These are phyloP conservation scores for Paramuricea clavata DNA, from an alignment of 92 coral and sea anemone genomes.

Conservation along the genomic window DNA sequence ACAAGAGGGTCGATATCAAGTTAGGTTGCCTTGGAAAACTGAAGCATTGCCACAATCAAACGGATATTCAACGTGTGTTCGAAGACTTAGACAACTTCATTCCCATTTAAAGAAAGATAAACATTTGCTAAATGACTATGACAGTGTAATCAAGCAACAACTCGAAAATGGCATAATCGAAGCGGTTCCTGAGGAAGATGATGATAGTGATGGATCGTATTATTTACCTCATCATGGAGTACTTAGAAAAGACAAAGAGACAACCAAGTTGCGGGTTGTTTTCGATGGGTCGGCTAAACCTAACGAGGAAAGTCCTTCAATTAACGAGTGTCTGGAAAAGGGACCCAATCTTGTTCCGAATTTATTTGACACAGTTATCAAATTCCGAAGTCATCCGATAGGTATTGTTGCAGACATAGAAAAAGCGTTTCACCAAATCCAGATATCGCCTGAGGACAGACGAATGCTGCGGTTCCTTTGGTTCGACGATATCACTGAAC, in stretches of 20 bases:
- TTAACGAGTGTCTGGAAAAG: slow-evolving; percentile 4
- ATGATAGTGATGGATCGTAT: neutral
- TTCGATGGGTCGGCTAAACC: slow-evolving; percentile 18
- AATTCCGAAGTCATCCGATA: neutral
- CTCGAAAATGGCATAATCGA: neutral
- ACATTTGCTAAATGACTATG: neutral
- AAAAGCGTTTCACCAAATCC: slow-evolving; percentile 5
- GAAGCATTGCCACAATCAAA: neutral
- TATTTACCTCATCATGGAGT: slow-evolving; percentile 5
- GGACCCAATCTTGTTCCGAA: neutral
- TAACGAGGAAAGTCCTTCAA: neutral
- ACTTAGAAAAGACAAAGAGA: slow-evolving; percentile 3
- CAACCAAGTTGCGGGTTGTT: neutral
- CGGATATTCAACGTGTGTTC: neutral
- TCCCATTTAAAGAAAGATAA: slow-evolving; percentile 5
- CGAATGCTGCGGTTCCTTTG: neutral
- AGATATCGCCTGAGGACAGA: neutral
- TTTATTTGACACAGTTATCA: neutral
- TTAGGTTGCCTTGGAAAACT: slow-evolving; percentile 8
- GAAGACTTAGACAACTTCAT: neutral
- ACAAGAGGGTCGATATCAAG: neutral
- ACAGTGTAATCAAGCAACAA: neutral
- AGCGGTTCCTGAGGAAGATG: neutral
- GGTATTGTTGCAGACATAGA: slow-evolving; percentile 4
- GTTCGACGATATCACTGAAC: slow-evolving; percentile 2